Conservation (phyloP, 1,140 invertebrate species). For the Drosophila rufa region DNA sequence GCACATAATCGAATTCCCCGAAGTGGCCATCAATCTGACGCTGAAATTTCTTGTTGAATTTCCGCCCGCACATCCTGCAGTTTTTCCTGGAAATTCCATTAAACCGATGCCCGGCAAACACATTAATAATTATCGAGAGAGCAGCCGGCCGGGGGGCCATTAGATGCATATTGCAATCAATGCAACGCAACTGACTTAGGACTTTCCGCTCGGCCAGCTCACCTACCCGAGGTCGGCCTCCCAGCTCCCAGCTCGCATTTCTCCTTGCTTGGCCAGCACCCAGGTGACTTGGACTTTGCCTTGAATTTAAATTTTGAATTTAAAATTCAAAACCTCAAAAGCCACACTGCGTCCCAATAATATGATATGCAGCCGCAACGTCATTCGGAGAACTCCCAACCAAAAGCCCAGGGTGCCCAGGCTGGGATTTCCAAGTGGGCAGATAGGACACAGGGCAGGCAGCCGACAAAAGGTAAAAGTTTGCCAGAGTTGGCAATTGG, state of each 20-base stretch:
- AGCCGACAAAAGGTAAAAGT: conserved; percentile 54
- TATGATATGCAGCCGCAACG: conserved; percentile 53
- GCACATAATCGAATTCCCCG: conserved; percentile 33
- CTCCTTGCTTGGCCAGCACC: conserved; percentile 1
- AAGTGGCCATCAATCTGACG: conserved; percentile 45
- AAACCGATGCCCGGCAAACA: conserved; percentile 19
- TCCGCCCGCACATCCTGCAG: conserved; percentile 40
- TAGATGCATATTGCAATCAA: conserved; percentile 30
- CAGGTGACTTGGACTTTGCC: conserved; percentile 34
- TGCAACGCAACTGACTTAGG: not conserved
- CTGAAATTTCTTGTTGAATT: conserved; percentile 28
- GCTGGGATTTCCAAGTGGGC: conserved; percentile 24
- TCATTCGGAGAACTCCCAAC: conserved; percentile 25
- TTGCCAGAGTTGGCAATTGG: conserved; percentile 48
- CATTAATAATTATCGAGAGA: conserved; percentile 32
- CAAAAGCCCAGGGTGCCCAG: conserved; percentile 1
- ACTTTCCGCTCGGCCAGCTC: not conserved
- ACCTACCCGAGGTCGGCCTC: too few relatives aligned
- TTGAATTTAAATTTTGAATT: conserved; percentile 51
- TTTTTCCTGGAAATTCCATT: conserved; percentile 39
- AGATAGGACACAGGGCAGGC: not conserved
- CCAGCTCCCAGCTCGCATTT: not conserved
- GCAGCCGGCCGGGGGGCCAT: conserved; percentile 5
- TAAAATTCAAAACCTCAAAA: conserved; percentile 48
- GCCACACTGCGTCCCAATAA: conserved; percentile 52